These are phyloP conservation scores for Atethmia centrago DNA, from an alignment of 2,888 invertebrate species.

Conservation along the genomic window DNA sequence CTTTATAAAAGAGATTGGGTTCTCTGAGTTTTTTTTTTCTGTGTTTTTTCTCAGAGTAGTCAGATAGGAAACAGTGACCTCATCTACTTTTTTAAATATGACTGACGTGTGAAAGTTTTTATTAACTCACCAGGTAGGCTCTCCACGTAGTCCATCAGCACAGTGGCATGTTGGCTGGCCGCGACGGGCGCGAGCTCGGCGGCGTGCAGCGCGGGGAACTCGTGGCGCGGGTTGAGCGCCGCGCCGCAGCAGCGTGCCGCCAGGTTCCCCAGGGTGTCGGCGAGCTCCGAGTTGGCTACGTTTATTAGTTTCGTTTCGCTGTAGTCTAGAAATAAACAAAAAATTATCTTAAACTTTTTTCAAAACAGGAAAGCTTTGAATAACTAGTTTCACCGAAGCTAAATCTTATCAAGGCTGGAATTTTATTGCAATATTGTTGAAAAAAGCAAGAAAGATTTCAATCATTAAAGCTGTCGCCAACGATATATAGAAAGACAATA, in stretches of 20 bases:
- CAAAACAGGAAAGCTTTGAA: background rate
- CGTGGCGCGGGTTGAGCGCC: constrained; percentile 94
- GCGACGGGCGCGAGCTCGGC: constrained; percentile 79
- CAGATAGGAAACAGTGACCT: too few species aligned
- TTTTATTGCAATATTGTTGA: background rate
- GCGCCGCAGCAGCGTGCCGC: constrained; percentile 94
- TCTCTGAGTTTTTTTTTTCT: too few species aligned
- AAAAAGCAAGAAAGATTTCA: background rate
- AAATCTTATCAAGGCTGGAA: background rate
- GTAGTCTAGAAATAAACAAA: constrained; percentile 83
- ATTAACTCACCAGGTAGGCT: constrained; percentile 71
- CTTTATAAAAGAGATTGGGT: too few species aligned
- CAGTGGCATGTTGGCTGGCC: constrained; percentile 85
- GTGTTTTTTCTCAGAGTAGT: too few species aligned
- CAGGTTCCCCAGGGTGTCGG: constrained; percentile 97
- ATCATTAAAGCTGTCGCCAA: too few species aligned
- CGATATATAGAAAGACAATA: too few species aligned
- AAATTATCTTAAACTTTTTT: background rate
- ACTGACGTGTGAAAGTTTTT: too few species aligned
- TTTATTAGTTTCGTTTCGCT: constrained; percentile 94
- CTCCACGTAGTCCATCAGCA: constrained; percentile 90
- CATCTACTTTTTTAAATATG: too few species aligned
- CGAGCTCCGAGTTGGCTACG: constrained; percentile 96
- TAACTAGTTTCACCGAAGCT: background rate
- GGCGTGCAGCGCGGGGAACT: constrained; percentile 91